Base-by-base conservation (phyloP, 2,888 invertebrate genomes). In the Alsophila aescularia region DNA sequence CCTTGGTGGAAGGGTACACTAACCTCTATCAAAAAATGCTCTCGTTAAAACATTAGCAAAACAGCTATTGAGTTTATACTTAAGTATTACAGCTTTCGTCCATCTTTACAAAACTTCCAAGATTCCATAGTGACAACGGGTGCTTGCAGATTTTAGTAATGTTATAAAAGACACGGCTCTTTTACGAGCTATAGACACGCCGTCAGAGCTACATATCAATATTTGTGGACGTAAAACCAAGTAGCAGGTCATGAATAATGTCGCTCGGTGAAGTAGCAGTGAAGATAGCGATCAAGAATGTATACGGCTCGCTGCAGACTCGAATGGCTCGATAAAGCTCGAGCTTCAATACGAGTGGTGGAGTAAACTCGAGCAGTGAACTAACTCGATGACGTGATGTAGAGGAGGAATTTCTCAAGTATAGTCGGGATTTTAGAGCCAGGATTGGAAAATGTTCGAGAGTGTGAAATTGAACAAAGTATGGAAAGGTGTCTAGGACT, bases 221-320 rank as follows among this genome's bases (percentile, higher is more conserved):
- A 7, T 24, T 24, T 24, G 24, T 7, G 24, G 24, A 24, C 7
- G 8, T 24, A 24, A 24, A 39, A 41, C 29, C 32, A 47, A 24
- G 48, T 34, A 31, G 24, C 18, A 16, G 13, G 13, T 35, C 16
- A 36, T 41, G 27, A 52, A 47, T 47, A 47, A 47, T 47, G 18
- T 39, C 12, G 9, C 13, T 35, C 27, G 2, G 36, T 29, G 24
- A 27, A 37, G 47, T 29, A 37, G 16, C 29, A 18, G 18, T 6
- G 13, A 13, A 47, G 47, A 47, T 47, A 37, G 15, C 36, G 47
- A 37, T 47, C 47, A 47, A 39, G 47, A 37, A 47, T 47, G 31
- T 37, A 47, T 18, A 29, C 37, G 21, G 34, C 24, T 24, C 44
- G 35, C 16, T 34, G 24, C 14, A 18, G 18, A 2, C 43, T 44